Evolutionary conservation across 2,888 invertebrate species (phyloP).

Genomic region (Meganola albula): DNA sequence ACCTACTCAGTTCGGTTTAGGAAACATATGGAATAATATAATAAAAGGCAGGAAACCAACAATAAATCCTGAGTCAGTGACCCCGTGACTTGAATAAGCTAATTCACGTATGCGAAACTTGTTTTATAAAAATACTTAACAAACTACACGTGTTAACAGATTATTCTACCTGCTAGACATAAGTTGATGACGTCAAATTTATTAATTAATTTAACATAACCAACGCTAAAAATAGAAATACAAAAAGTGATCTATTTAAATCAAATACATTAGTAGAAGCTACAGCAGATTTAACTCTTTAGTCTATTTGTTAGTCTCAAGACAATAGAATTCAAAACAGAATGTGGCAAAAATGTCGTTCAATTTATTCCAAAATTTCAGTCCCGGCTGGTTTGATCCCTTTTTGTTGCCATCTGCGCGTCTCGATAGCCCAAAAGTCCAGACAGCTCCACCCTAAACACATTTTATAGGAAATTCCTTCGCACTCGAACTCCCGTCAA

Average conservation of each 20-base stretch:
- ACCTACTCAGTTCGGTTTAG: constrained; percentile 40
- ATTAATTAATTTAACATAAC: too few relatives aligned
- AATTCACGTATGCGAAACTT: constrained; percentile 52
- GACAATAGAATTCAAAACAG: constrained; percentile 43
- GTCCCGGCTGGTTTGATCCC: constrained; percentile 66
- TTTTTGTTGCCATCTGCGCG: constrained; percentile 75
- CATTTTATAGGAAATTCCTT: constrained; percentile 64
- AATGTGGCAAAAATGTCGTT: constrained; percentile 73
- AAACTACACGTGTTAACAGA: too few relatives aligned
- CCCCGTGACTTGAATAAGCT: constrained; percentile 60
- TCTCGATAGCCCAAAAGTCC: constrained; percentile 62
- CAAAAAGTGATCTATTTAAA: too few relatives aligned
- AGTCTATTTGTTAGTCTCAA: constrained; percentile 41
- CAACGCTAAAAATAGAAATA: too few relatives aligned
- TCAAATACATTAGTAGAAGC: too few relatives aligned
- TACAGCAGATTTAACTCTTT: constrained; percentile 4
- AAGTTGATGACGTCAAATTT: too few relatives aligned
- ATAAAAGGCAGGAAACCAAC: constrained; percentile 62
- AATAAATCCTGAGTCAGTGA: constrained; percentile 68
- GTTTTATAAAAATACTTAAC: too few relatives aligned
- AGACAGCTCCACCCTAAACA: constrained; percentile 78
- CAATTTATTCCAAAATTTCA: constrained; percentile 74
- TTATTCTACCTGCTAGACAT: too few relatives aligned
- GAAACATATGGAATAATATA: constrained; percentile 52
- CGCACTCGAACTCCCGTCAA: constrained; percentile 62